phyloP scores from a whole-genome alignment of 2,113 vertebrate species.

The Helogale parvula region DNA sequence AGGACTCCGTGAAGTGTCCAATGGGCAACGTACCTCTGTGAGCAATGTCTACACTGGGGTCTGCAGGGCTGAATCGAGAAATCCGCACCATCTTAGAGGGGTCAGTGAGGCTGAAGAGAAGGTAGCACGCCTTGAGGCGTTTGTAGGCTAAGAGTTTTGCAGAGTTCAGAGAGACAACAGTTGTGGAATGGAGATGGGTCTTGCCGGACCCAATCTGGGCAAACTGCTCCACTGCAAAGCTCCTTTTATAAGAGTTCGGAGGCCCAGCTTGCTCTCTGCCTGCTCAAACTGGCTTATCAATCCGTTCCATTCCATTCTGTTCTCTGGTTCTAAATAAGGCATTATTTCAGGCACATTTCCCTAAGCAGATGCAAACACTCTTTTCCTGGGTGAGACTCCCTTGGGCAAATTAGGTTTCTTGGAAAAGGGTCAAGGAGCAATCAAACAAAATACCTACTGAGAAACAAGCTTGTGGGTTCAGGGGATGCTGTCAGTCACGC shows the following conservation, averaged over 20 bases:
- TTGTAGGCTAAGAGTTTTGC: constrained; percentile 24
- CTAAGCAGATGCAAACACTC: constrained; percentile 79
- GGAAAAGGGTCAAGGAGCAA: constrained; percentile 75
- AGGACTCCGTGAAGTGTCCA: constrained; percentile 69
- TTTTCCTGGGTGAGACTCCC: constrained; percentile 69
- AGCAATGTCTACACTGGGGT: constrained; percentile 67
- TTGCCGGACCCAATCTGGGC: background rate
- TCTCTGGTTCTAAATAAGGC: constrained; percentile 63
- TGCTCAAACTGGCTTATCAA: constrained; percentile 77
- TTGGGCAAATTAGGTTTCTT: constrained; percentile 72
- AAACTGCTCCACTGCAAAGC: background rate
- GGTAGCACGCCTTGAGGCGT: background rate
- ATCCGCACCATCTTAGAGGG: constrained; percentile 72
- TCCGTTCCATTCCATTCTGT: constrained; percentile 56
- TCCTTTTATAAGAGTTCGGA: constrained; percentile 44
- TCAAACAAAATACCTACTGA: constrained; percentile 49
- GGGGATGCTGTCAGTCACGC: background rate
- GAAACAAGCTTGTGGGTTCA: constrained; percentile 29
- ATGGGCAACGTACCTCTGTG: constrained; percentile 75
- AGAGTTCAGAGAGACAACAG: constrained; percentile 3
- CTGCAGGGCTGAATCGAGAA: constrained; percentile 74
- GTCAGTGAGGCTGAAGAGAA: background rate
- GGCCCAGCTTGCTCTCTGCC: constrained; percentile 62
- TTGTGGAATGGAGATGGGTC: background rate
- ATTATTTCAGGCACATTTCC: constrained; percentile 73